Base-by-base conservation (phyloP, 2,888 invertebrate species). In the Leptinotarsa haldemani region DNA sequence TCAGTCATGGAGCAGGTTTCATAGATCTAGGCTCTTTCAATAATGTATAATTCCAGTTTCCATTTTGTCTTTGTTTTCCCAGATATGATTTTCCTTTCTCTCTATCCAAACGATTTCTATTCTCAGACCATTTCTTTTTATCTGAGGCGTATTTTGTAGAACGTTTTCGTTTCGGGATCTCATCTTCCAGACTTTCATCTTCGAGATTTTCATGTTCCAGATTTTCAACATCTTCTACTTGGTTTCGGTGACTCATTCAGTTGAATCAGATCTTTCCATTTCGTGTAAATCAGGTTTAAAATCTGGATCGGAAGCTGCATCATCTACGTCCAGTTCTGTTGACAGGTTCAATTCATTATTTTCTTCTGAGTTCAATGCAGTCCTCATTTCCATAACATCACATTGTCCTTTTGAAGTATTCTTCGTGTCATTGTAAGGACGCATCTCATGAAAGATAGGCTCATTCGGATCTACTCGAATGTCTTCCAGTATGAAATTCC, bases 31-130 rank as follows among this genome's bases (percentile, higher is more conserved):
- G 70, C 50, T 64, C 63, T 70, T 63, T 70, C 50, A 63, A 50
- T 12, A 53, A 50, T n/a, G 61, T 25, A 63, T 64, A 48, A 4
- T 61, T 56, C 65, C 65, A 65, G 48, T 71, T 71, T 40, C 65
- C 71, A 47, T 65, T 65, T 65, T 64, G 13, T 64, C 40, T 16
- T 40, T 64, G 46, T 64, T 46, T 64, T 65, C 46, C 47, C 63
- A 64, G 48, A 52, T 70, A 64, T 50, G 61, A 22, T 70, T 70
- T 70, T 48, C 50, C 63, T 50, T 70, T 63, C 18, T 70, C 70
- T 70, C 70, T 70, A 69, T 70, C 63, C 50, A 63, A 47, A 20
- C 63, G 30, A 70, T 70, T 70, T 64, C 25, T 70, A 50, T 50
- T 50, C 63, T 70, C 52, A 52, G 30, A 63, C 64, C 63, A 70